phyloP scores from a whole-genome alignment of 2,888 invertebrate genomes.

The Apantesis nais region DNA sequence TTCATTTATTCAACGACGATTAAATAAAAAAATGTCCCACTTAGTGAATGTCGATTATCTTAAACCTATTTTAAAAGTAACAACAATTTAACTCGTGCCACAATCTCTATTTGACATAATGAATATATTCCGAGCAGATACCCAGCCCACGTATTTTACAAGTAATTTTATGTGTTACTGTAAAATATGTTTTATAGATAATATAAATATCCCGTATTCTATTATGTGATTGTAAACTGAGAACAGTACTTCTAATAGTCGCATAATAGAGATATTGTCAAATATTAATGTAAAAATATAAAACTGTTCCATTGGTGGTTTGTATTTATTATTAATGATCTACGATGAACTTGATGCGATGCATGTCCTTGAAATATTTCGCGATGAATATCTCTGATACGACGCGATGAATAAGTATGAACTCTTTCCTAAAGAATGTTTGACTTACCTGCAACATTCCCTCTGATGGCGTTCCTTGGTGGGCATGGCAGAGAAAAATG shows the following conservation, averaged over 20 bases:
- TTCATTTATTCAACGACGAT: background rate
- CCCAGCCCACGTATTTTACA: slow-evolving; percentile 37
- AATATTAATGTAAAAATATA: background rate
- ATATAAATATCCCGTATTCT: background rate
- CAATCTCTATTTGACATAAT: background rate
- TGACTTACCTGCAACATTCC: background rate
- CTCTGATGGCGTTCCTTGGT: background rate
- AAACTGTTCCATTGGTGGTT: background rate
- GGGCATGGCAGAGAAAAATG: background rate
- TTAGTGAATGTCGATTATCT: background rate
- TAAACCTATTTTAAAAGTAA: background rate
- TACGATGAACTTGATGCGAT: background rate
- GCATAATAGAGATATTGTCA: background rate
- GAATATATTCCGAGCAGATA: slow-evolving; percentile 16
- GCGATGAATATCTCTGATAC: no score
- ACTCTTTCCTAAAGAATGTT: background rate
- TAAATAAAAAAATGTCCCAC: background rate
- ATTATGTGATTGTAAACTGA: background rate
- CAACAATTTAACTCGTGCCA: background rate
- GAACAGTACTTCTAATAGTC: background rate
- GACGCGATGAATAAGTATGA: no score
- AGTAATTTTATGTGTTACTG: slow-evolving; percentile 34
- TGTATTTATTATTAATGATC: background rate
- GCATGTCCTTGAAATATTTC: background rate
- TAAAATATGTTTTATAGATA: slow-evolving; percentile 33